Base-by-base conservation (phyloP, 2,888 invertebrate genomes). In the Taenaris catops region DNA sequence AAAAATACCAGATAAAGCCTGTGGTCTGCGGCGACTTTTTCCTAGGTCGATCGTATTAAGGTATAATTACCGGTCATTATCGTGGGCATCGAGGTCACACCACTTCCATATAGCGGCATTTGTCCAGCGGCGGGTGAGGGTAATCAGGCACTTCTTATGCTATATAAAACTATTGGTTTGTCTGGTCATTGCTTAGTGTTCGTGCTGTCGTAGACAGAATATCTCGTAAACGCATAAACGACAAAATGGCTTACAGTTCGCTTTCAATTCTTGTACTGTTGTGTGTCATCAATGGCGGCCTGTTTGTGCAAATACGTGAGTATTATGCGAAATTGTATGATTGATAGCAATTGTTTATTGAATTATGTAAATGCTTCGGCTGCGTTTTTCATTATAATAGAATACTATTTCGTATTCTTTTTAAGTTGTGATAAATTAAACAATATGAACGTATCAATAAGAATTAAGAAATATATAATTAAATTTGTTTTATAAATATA, bases 91-190 rank as follows among this genome's bases (percentile, higher is more conserved):
- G 40, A 99, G 90, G 74, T 99, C 98, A 74, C 99, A 99, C 94
- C 95, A 96, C 80, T 99, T 99, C 98, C 98, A 99, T 51, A 99
- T 92, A 52, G 97, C 97, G 25, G 98, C 98, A 76, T 96, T 96
- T 40, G 92, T 88, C 94, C 96, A 96, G 55, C 94, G 92, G 37
- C 93, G 89, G 8, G 94, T 93, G 70, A 94, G 89, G n/a, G n/a
- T 48, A 46, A 51, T 48, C 32, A 46, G 38, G 34, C 36, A 36
- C 29, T 45, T 49, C 38, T 31, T 41, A 46, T 18, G 46, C 41
- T 58, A 55, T 58, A 58, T 53, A 58, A 54, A 48, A 55, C 41
- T 50, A 49, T 41, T 39, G 41, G 25, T 20, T 26, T 35, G 37
- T 34, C 43, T 16, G 47, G 28, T 9, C 24, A 23, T 7, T 16